Evolutionary conservation across 2,797 vertebrate species (phyloP).

Genomic region (Ceryle rudis): DNA sequence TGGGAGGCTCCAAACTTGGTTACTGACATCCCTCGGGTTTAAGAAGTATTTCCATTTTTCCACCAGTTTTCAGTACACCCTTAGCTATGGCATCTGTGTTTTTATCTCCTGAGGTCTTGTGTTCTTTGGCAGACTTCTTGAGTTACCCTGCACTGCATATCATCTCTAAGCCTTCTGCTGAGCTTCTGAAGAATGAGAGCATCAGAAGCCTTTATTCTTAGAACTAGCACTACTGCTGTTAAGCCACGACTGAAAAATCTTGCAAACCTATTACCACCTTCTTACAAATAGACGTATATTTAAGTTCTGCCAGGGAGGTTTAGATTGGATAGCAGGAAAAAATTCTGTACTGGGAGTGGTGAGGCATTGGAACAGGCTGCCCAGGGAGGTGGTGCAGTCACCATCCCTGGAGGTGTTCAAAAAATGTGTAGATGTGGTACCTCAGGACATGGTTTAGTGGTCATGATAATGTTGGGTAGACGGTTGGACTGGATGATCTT

Average conservation of each 20-base stretch:
- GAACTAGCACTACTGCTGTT: not conserved
- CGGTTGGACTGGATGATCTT: too few species aligned
- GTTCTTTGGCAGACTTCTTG: constrained; percentile 55
- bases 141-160: constrained; percentile 10
- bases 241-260: constrained; percentile 18
- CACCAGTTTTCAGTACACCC: constrained; percentile 52
- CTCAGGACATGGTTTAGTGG: too few species aligned
- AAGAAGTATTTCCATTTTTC: constrained; percentile 30
- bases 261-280: constrained; percentile 19
- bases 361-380: too few species aligned
- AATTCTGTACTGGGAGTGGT: too few species aligned
- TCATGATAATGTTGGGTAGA: too few species aligned
- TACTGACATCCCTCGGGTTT: not conserved
- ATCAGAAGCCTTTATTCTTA: constrained; percentile 61
- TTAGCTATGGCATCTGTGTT: constrained; percentile 49
- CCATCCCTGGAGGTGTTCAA: not conserved
- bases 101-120: constrained; percentile 55
- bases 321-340: too few species aligned
- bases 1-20: not conserved
- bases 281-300: not conserved
- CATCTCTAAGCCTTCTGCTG: constrained; percentile 53
- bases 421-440: too few species aligned
- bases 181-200: constrained; percentile 26
- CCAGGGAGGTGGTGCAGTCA: not conserved
- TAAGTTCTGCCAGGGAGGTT: not conserved